These are phyloP conservation scores for Elgaria multicarinata DNA, from an alignment of 2,113 vertebrate genomes.

Conservation along the genomic window DNA sequence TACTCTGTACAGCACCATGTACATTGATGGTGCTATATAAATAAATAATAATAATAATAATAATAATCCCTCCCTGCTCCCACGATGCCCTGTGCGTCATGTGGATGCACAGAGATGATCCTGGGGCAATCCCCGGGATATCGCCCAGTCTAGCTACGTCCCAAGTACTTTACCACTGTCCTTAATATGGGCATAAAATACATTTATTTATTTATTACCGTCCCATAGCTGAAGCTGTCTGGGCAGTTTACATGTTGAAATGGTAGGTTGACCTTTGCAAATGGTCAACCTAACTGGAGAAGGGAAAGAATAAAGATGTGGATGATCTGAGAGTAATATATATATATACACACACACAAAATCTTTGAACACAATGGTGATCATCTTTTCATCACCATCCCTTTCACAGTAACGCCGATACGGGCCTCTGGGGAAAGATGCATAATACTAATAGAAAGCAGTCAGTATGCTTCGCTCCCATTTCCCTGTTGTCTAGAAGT, in stretches of 20 bases:
- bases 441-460: constrained; percentile 58
- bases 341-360: not conserved
- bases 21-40: no score
- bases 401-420: constrained; percentile 51
- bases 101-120: no score
- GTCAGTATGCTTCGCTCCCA: constrained; percentile 39
- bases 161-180: not conserved
- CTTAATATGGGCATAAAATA: not conserved
- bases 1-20: no score
- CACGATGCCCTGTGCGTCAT: no score
- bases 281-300: not conserved
- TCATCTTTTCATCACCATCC: constrained; percentile 42
- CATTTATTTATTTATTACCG: no score
- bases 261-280: not conserved
- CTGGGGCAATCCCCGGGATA: no score
- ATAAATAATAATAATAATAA: no score
- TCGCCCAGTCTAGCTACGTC: no score
- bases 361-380: constrained; percentile 14
- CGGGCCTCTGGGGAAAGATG: constrained; percentile 60
- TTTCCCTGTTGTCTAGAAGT: constrained; percentile 59
- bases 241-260: not conserved
- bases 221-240: no score
- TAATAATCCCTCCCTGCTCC: no score
- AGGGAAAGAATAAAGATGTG: constrained; percentile 2
- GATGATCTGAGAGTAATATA: no score